Evolutionary conservation across 2,797 vertebrate species (phyloP), one percentile per base, ranked within the genome.

Genomic region (Neoniphon sammara): DNA sequence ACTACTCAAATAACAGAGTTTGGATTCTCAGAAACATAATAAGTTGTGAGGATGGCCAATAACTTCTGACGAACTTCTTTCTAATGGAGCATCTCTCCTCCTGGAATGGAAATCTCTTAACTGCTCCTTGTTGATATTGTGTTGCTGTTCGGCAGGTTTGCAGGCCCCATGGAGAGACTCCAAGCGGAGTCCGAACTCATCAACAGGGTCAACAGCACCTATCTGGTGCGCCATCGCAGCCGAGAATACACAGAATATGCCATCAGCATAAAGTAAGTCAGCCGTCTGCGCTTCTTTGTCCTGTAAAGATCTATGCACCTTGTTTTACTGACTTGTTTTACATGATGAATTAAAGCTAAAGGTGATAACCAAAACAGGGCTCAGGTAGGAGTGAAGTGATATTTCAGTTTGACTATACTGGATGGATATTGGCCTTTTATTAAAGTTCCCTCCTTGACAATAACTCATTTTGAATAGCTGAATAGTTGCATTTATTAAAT

Each of bases 181-280:
- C 96, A 98, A 84, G 98, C 98, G 0, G 98, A 98, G 83, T 93
- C 94, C 4, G 95, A 96, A 65, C 96, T 99, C 62, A 94, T 96
- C 80, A 97, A 97, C 89, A 93, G 96, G 85, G 93, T 95, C 74
- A 98, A 97, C 86, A 97, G 98, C 93, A 99, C 98, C 63, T 99
- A 97, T 87, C 90, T 99, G 89, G 97, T 99, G 76, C 94, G 98
- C 54, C 97, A 97, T 87, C 94, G 98, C 88, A 97, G 95, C 84
- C 96, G 95, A 87, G 97, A 98, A 88, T 96, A 88, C 63, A 95
- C 96, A 21, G 98, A 99, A 88, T 98, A 98, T 50, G 98, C 98
- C 77, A 96, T 99, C 91, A 99, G 98, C 88, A 97, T 99, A 88
- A 99, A 98, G 98, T 99, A 93, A 96, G 97, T 95, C 63, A 12